These are phyloP conservation scores for Centropyge bicolor DNA, from an alignment of 2,797 vertebrate genomes.

Conservation along the genomic window DNA sequence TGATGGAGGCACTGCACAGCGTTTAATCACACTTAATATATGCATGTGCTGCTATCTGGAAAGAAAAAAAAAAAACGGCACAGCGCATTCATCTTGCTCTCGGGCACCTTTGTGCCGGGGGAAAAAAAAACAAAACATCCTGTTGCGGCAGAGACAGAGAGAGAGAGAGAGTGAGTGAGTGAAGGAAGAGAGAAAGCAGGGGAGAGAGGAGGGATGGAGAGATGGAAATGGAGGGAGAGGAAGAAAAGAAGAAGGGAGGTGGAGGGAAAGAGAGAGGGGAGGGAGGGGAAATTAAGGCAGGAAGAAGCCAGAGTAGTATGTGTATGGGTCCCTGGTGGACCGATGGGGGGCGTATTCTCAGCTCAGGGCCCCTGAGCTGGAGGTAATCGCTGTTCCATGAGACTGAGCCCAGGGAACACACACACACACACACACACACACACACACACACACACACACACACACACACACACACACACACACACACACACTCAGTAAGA, in stretches of 20 bases:
- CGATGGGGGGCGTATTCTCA: constrained; percentile 66
- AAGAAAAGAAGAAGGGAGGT: constrained; percentile 25
- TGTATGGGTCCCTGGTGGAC: constrained; percentile 63
- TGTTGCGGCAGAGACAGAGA: constrained; percentile 71
- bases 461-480: constrained; percentile 29
- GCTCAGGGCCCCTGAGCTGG: constrained; percentile 68
- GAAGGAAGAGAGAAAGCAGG: constrained; percentile 24
- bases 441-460: constrained; percentile 30
- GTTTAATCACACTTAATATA: constrained; percentile 88
- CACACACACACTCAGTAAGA: constrained; percentile 25
- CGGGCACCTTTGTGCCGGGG: constrained; percentile 76
- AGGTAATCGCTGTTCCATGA: constrained; percentile 75
- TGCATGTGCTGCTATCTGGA: constrained; percentile 82
- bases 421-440: constrained; percentile 26
- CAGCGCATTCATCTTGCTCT: constrained; percentile 81
- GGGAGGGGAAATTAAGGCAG: constrained; percentile 41
- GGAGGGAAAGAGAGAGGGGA: constrained; percentile 9
- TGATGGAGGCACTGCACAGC: constrained; percentile 84
- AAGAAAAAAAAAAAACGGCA: constrained; percentile 55
- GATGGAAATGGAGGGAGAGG: constrained; percentile 23
- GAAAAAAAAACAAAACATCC: constrained; percentile 64
- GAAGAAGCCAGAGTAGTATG: constrained; percentile 49
- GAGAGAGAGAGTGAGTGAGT: constrained; percentile 49
- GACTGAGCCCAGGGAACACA: constrained; percentile 56
- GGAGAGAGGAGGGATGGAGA: constrained; percentile 19